These are phyloP conservation scores for Monodelphis domestica DNA, from an alignment of 2,797 vertebrate species.

Conservation along the genomic window DNA sequence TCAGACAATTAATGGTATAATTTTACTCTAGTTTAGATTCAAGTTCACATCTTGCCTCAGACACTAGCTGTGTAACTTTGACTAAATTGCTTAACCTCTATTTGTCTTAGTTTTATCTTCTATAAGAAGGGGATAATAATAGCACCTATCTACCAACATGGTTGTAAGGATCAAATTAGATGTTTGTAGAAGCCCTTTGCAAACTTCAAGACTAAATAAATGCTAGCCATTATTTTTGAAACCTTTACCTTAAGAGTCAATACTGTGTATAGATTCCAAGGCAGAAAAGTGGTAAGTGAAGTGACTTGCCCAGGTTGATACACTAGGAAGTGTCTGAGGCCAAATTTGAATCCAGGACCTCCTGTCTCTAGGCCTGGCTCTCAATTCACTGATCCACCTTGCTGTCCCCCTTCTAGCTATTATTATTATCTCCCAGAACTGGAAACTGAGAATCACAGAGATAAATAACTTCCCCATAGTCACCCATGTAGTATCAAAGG, in stretches of 20 bases:
- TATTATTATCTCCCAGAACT: no score
- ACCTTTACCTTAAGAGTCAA: no score
- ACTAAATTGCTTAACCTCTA: background rate
- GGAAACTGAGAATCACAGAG: background rate
- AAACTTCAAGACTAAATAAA: background rate
- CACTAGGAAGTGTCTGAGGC: no score
- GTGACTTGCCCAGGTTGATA: no score
- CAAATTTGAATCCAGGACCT: no score
- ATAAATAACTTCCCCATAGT: background rate
- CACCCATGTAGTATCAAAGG: background rate
- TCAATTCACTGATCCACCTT: no score
- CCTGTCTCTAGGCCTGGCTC: no score
- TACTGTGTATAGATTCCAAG: no score
- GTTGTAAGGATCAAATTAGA: background rate
- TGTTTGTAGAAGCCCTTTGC: background rate
- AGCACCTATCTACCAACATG: no score
- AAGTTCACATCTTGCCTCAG: background rate
- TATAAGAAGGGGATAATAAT: background rate
- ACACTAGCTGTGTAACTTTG: background rate
- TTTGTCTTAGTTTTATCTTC: background rate
- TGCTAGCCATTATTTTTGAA: background rate
- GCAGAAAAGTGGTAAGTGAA: no score
- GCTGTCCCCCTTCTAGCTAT: no score
- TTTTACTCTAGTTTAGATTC: background rate
- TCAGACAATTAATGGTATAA: background rate